phyloP scores from a whole-genome alignment of 2,113 vertebrate genomes.

The Otus sunia region DNA sequence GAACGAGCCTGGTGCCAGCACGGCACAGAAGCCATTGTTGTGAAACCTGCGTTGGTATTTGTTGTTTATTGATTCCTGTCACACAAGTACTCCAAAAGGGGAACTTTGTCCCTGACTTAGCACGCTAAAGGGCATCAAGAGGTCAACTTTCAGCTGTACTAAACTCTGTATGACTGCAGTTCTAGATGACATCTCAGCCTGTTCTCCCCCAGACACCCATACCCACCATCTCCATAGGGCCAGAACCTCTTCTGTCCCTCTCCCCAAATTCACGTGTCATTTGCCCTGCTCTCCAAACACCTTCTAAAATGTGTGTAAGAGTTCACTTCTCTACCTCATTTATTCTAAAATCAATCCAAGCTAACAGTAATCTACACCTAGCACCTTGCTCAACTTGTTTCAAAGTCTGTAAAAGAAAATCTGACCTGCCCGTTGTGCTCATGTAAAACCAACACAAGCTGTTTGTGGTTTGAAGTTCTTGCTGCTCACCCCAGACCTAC shows the following conservation, averaged over 20 bases:
- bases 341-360: background rate
- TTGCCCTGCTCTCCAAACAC: background rate
- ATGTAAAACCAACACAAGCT: background rate
- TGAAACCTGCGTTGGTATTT: constrained; percentile 68
- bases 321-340: background rate
- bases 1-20: constrained; percentile 51
- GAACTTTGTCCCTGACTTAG: constrained; percentile 76
- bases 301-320: background rate
- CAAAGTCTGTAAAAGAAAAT: background rate
- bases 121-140: constrained; percentile 78
- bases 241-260: background rate
- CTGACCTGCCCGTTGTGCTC: background rate
- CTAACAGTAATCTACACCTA: background rate
- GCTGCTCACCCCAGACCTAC: background rate
- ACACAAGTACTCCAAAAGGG: constrained; percentile 77
- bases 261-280: rapidly evolving
- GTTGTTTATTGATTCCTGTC: constrained; percentile 85
- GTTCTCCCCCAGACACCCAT: background rate
- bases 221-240: background rate
- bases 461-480: background rate
- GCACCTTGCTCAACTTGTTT: background rate
- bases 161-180: background rate
- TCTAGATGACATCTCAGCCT: background rate
- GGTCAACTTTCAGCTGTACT: background rate
- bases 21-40: constrained; percentile 69